phyloP scores from a whole-genome alignment of 2,113 vertebrate species.

The Lichenostomus cassidix region DNA sequence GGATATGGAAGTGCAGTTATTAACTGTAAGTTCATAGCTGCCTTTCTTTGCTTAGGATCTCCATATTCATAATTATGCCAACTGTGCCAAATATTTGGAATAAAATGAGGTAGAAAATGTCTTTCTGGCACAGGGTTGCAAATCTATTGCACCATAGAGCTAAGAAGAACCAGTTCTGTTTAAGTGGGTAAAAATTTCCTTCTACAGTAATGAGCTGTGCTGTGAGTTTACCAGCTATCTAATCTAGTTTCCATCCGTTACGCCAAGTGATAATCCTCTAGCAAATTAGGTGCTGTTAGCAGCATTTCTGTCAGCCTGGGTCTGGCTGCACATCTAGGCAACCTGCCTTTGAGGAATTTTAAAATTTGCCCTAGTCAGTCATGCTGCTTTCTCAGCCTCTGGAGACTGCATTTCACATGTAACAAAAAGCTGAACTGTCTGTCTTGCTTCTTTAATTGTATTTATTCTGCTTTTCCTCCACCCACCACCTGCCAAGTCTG shows the following conservation, averaged over 20 bases:
- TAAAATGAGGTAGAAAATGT: background rate
- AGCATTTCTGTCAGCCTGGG: background rate
- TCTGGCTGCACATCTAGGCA: background rate
- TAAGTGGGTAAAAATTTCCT: background rate
- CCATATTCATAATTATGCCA: background rate
- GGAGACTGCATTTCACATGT: background rate
- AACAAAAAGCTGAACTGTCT: background rate
- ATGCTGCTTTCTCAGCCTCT: background rate
- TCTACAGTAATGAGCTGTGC: background rate
- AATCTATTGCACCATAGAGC: background rate
- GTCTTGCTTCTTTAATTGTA: conserved; percentile 2
- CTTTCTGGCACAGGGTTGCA: background rate
- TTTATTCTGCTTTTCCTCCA: background rate
- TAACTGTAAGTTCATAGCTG: background rate
- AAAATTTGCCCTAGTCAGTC: background rate
- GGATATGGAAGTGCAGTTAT: background rate
- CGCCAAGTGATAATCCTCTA: conserved; percentile 15
- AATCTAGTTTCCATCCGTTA: background rate
- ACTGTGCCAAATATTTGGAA: background rate
- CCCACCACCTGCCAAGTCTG: background rate
- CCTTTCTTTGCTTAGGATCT: background rate
- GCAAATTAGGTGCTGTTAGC: conserved; percentile 22
- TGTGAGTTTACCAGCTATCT: background rate
- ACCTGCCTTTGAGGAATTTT: conserved; percentile 30
- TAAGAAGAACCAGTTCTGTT: background rate